A percentile compares a stretch with the other conserved stretches of the same genome.
phyloP scores from a whole-genome alignment of 37 sponge, comb jelly and placozoan genomes.

The Beroe forskalii region DNA sequence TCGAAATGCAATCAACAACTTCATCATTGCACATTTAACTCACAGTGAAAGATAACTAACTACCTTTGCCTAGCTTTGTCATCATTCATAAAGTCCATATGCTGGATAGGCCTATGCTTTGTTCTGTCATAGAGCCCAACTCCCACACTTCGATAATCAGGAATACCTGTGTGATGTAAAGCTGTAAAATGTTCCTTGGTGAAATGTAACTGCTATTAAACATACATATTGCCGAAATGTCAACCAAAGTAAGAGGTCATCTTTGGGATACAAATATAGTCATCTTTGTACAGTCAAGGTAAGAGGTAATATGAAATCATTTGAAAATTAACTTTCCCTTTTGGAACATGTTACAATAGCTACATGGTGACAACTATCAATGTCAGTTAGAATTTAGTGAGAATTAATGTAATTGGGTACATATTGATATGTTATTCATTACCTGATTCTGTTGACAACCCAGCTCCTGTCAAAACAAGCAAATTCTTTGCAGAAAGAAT shows the following conservation, averaged over 20 bases:
- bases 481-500: slow-evolving; percentile 68
- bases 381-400: too few species aligned
- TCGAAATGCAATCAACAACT: background rate
- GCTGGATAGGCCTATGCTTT: slow-evolving; percentile 76
- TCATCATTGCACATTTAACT: background rate
- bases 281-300: too few species aligned
- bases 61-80: slow-evolving; percentile 71
- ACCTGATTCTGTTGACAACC: slow-evolving; percentile 87
- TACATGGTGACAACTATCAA: too few species aligned
- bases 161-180: slow-evolving; percentile 73
- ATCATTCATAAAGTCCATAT: slow-evolving; percentile 78
- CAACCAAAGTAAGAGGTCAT: too few species aligned
- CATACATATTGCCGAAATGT: too few species aligned
- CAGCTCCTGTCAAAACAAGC: slow-evolving; percentile 92
- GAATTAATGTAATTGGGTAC: too few species aligned
- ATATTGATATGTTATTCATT: background rate
- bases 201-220: too few species aligned
- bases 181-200: too few species aligned
- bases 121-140: slow-evolving; percentile 93
- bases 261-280: too few species aligned
- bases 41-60: too few species aligned
- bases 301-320: background rate
- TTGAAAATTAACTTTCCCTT: too few species aligned
- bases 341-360: too few species aligned
- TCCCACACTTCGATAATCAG: slow-evolving; percentile 91